Percentiles rank a stretch among this genome's conserved stretches.
Conservation (phyloP, 1,140 invertebrate species). For the Atta texana region DNA sequence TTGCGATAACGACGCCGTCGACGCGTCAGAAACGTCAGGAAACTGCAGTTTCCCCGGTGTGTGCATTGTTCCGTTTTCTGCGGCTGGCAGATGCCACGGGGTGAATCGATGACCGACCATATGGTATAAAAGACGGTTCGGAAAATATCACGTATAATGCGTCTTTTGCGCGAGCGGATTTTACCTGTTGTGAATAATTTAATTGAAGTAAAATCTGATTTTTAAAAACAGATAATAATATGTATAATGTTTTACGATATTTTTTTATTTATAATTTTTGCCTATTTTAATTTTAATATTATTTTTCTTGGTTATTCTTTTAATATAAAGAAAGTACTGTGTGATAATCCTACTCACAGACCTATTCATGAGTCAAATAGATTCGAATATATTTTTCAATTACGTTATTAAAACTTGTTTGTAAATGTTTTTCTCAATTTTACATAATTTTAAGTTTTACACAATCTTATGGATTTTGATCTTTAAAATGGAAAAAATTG, state of each 20-base stretch:
- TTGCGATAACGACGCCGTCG: conserved; percentile 53
- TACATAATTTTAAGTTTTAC: too few species aligned
- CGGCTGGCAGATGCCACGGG: conserved; percentile 46
- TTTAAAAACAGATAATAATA: too few species aligned
- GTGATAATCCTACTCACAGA: too few species aligned
- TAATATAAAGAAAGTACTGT: background rate
- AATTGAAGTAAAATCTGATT: background rate
- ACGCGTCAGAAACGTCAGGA: conserved; percentile 48
- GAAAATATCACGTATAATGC: background rate
- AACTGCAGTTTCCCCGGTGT: conserved; percentile 52
- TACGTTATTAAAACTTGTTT: too few species aligned
- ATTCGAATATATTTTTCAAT: too few species aligned
- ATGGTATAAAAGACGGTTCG: conserved; percentile 40
- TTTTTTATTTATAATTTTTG: too few species aligned
- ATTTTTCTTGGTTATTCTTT: background rate
- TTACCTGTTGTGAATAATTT: background rate
- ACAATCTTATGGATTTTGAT: too few species aligned
- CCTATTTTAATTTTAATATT: too few species aligned
- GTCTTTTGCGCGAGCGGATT: background rate
- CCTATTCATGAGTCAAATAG: too few species aligned
- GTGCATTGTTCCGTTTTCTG: conserved; percentile 63
- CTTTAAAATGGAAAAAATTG: too few species aligned
- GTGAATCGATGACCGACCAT: conserved; percentile 57
- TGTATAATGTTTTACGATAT: background rate
- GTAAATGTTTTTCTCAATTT: too few species aligned